These are phyloP conservation scores for Drosophila subobscura DNA, from an alignment of 1,140 invertebrate species.

Conservation along the genomic window DNA sequence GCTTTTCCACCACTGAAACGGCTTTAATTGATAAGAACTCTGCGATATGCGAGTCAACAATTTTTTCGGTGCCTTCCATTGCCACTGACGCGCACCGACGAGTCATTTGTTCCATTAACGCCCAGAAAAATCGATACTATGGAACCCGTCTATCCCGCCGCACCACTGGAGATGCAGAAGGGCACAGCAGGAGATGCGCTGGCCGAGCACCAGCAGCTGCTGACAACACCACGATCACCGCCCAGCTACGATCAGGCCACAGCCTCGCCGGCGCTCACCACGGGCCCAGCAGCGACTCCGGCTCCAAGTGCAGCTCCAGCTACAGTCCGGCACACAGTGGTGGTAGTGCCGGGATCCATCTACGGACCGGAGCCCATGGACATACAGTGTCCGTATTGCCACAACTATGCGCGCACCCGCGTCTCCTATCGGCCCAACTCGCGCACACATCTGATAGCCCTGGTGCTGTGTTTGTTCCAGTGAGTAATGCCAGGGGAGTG, in stretches of 20 bases:
- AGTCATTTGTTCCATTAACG: constrained; percentile 35
- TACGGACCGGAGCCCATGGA: constrained; percentile 84
- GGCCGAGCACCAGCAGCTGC: constrained; percentile 47
- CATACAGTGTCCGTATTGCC: constrained; percentile 85
- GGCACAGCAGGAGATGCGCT: constrained; percentile 5
- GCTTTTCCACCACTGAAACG: constrained; percentile 49
- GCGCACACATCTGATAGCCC: constrained; percentile 86
- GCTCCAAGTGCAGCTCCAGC: not conserved
- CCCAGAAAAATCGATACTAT: constrained; percentile 33
- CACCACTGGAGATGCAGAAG: constrained; percentile 50
- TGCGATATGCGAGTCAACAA: constrained; percentile 22
- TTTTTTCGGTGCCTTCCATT: constrained; percentile 38
- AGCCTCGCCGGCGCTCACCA: constrained; percentile 48
- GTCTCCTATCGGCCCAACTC: constrained; percentile 84
- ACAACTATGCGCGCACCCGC: constrained; percentile 84
- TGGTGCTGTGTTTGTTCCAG: constrained; percentile 86
- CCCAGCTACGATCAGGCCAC: constrained; percentile 73
- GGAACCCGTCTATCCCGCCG: constrained; percentile 62
- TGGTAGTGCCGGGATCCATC: constrained; percentile 52
- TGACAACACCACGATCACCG: constrained; percentile 42
- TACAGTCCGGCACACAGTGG: constrained; percentile 57
- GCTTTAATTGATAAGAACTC: constrained; percentile 65
- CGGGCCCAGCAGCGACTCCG: constrained; percentile 6
- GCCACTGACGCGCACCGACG: not conserved
- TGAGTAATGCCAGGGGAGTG: constrained; percentile 73